phyloP scores from a whole-genome alignment of 2,113 vertebrate genomes.

The Melierax canorus region DNA sequence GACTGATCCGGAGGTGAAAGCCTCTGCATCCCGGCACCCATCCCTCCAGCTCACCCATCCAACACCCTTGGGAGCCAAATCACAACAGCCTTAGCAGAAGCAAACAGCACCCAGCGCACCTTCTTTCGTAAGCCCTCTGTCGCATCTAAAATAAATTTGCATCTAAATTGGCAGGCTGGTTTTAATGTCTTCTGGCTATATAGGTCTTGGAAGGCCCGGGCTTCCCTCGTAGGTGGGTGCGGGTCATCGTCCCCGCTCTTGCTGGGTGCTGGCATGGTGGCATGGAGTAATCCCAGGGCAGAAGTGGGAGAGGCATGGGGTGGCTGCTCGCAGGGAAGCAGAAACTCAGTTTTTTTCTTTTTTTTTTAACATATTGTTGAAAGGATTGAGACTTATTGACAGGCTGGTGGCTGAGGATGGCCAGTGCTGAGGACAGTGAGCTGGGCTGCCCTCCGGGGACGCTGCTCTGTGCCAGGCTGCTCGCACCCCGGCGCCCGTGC shows the following conservation, averaged over 20 bases:
- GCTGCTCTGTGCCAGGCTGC: neutral
- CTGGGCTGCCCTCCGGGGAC: neutral
- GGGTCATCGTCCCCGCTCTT: neutral
- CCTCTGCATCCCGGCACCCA: neutral
- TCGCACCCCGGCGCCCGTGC: fast-evolving
- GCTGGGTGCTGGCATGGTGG: neutral
- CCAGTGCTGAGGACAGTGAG: neutral
- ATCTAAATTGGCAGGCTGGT: slow-evolving; percentile 42
- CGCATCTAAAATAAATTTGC: slow-evolving; percentile 49
- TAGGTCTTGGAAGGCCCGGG: neutral
- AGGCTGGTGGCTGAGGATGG: neutral
- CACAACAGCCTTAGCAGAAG: neutral
- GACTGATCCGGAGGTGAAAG: neutral
- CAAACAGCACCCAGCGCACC: neutral
- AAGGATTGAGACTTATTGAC: neutral
- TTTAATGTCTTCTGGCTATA: slow-evolving; percentile 10
- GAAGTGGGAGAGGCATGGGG: neutral
- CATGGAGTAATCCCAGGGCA: fast-evolving
- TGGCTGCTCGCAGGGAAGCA: neutral
- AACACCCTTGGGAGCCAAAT: neutral
- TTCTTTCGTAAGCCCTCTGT: slow-evolving; percentile 50
- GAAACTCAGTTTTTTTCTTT: neutral
- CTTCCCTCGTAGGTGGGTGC: neutral
- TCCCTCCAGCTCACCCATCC: neutral
- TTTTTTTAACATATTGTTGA: neutral